Evolutionary conservation across 2,113 vertebrate genomes (phyloP), one percentile per base, ranked within the genome.

Genomic region (Xiphophorus maculatus): DNA sequence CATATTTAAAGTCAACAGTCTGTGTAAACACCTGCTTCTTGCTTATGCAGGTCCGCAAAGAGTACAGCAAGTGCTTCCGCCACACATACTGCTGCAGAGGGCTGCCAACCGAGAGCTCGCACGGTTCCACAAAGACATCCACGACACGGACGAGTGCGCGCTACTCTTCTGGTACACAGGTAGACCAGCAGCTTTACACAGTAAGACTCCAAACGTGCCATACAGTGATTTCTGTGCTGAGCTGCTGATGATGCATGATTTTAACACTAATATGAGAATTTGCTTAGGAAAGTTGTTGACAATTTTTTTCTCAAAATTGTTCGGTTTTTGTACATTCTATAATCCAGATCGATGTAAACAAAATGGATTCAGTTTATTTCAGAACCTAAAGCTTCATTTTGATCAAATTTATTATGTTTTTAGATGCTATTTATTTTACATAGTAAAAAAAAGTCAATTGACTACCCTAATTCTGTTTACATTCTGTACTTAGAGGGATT

Each of bases 81-180:
- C 97, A 99, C 93, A 97, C 97, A 0, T 97, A 97, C 89, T 99
- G 98, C 94, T 99, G 98, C 79, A 94, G 96, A 1, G 94, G 96
- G 35, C 94, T 98, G 67, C 96, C 97, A 0, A 96, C 97, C 0
- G 98, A 99, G 93, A 99, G 95, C 93, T 97, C 98, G 5, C 98
- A 99, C 87, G 96, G 96, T 17, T 98, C 97, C 19, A 96, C 96
- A 80, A 99, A 99, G 93, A 96, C 98, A 0, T 97, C 98, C 4
- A 97, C 97, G 40, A 94, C 96, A 58, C 95, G 98, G 92, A 99
- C 98, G 66, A 99, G 97, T 2, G 97, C 98, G 48, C 97, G 98
- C 80, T 99, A 99, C 87, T 99, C 98, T 86, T 99, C 98, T 73
- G 98, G 96, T 91, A 99, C 97, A 60, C 98, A 99, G 98, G 98